Base-by-base conservation (phyloP, 2,888 invertebrate species). In the Pherbina coryleti region DNA sequence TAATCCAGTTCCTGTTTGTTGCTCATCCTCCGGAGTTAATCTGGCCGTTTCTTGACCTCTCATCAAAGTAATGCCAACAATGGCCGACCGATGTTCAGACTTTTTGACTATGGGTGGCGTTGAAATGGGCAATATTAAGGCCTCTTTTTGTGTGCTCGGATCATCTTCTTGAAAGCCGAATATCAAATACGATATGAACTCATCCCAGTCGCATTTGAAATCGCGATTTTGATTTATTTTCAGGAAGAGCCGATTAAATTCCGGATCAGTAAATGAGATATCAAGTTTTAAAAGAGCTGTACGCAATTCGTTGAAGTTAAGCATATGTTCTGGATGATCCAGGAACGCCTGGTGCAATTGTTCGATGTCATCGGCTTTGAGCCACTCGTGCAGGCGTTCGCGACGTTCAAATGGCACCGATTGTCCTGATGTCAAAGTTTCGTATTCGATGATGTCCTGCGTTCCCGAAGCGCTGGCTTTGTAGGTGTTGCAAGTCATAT, bases 161-260 rank as follows among this genome's bases (percentile, higher is more conserved):
- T 94, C 94, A 82, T 92, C 92, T 71, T 92, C 92, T 87, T 93
- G 93, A 90, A 93, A 95, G 66, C 94, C 94, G 79, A 95, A 90
- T 79, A 95, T 91, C 81, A 95, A 90, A 89, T 94, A 94, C 0
- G 95, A 94, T 37, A 96, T 92, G 84, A 95, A 92, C 88, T 96
- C 95, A 85, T 95, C 93, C 95, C 96, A 96, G 81, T 90, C 92
- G 82, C 90, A 91, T 88, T 90, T 89, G 62, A 91, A 92, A 81
- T 92, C 91, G 8, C 91, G 91, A 83, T 91, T 91, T 77, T 92
- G 91, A 84, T 93, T 92, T 81, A 93, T 93, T 81, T 93, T 93
- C 77, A 91, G 86, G 88, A 94, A 94, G 22, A 94, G 87, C 81
- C 92, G 90, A 64, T 92, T 91, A 80, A 91, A 94, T 64, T 93